phyloP scores from a whole-genome alignment of 1,140 invertebrate genomes.

The Intoshia linei region DNA sequence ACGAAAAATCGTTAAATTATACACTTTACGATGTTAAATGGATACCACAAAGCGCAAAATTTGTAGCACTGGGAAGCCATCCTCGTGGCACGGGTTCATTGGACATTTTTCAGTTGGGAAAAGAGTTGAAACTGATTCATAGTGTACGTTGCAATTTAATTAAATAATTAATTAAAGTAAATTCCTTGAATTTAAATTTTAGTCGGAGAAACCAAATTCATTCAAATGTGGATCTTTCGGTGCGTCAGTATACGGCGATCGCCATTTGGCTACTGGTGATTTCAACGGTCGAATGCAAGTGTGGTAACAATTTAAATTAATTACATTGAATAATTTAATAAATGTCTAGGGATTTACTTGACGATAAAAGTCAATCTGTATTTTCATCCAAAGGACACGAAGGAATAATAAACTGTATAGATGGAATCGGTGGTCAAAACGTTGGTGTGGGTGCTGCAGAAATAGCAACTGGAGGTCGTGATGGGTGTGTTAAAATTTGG shows the following conservation, averaged over 20 bases:
- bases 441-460: slow-evolving; percentile 53
- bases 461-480: slow-evolving; percentile 59
- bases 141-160: slow-evolving; percentile 4
- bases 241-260: slow-evolving; percentile 38
- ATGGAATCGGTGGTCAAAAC: slow-evolving; percentile 52
- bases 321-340: not conserved
- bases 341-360: not conserved
- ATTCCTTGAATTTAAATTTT: slow-evolving; percentile 5
- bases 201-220: slow-evolving; percentile 39
- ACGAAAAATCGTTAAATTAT: slow-evolving; percentile 45
- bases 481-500: slow-evolving; percentile 74
- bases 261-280: slow-evolving; percentile 54
- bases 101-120: slow-evolving; percentile 48
- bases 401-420: slow-evolving; percentile 58
- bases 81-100: slow-evolving; percentile 46
- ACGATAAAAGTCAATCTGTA: slow-evolving; percentile 21
- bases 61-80: slow-evolving; percentile 48
- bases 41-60: slow-evolving; percentile 64
- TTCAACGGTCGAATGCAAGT: slow-evolving; percentile 52
- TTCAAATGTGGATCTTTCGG: slow-evolving; percentile 71
- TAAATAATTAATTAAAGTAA: slow-evolving; percentile 1
- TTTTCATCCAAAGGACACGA: slow-evolving; percentile 49
- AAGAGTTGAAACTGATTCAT: slow-evolving; percentile 32
- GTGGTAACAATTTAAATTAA: slow-evolving; percentile 27
- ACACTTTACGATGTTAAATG: slow-evolving; percentile 64